Evolutionary conservation across 2,113 vertebrate genomes (phyloP), one percentile per base, ranked within the genome.

Genomic region (Xenopus borealis): DNA sequence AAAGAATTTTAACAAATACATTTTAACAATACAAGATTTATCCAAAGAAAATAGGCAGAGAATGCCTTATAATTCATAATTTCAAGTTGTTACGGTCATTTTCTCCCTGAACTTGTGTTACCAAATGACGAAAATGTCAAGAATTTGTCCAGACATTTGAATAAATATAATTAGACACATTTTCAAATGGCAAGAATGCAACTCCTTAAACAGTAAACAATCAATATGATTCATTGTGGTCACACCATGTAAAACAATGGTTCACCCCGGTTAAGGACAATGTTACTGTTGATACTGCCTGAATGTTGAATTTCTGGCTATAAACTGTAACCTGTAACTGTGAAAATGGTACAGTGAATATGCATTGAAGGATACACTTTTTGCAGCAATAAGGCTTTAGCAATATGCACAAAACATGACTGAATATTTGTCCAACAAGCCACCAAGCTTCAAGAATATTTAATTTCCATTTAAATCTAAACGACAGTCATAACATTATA

Each of bases 91-190:
- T 40, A 62, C 62, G 45, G 57, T 61, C 55, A 68, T 68, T 7
- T 62, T 16, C 46, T 45, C 13, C 45, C 67, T 50, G 33, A 45
- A 74, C 20, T 59, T n/a, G 58, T 27, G 33, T 59, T 73, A 23
- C 30, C 40, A 67, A 75, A 67, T 59, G 64, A 75, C 30, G 19
- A 75, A 75, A 75, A 68, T 68, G 53, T 75, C 65, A 75, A 61
- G 65, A 66, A 75, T 75, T 52, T 75, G 55, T 47, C 55, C 65
- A 62, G 55, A 53, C 65, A 30, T 65, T 55, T 61, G 57, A 61
- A 61, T 59, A 75, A 62, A 58, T 62, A 68, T 57, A n/a, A 73
- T 75, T 75, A 33, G 19, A 2, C 20, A 20, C 65, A 68, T 52
- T 75, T 55, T 75, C 58, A 75, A 68, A 57, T 61, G 72, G 63